Percentiles rank a stretch among this genome's conserved stretches.
Conservation (phyloP, 2,113 vertebrate genomes). For the Catharus fuscescens region DNA sequence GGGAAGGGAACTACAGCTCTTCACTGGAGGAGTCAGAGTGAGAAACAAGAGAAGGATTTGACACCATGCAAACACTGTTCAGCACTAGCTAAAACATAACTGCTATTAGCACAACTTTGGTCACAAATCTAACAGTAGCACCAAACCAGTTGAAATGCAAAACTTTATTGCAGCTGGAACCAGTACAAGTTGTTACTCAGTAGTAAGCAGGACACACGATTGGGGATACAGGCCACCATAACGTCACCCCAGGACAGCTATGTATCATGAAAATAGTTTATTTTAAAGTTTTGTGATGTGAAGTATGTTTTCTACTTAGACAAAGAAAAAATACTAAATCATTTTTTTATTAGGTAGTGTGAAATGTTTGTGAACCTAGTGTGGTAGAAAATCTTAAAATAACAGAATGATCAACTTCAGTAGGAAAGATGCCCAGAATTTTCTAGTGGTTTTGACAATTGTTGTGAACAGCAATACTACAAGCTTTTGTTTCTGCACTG, state of each 20-base stretch:
- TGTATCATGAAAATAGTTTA: neutral
- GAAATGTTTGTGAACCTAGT: neutral
- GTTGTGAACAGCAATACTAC: neutral
- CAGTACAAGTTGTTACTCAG: neutral
- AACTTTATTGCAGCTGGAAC: neutral
- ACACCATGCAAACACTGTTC: neutral
- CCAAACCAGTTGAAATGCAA: neutral
- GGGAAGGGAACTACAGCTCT: neutral
- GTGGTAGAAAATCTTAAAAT: neutral
- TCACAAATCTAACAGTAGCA: neutral
- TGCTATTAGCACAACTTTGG: neutral
- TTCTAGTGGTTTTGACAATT: neutral
- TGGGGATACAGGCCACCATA: too few species aligned
- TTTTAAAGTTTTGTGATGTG: neutral
- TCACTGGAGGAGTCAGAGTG: neutral
- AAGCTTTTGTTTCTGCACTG: neutral
- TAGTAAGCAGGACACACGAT: too few species aligned
- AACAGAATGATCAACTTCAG: neutral
- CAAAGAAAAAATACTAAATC: neutral
- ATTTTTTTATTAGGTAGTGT: neutral
- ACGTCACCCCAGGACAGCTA: neutral
- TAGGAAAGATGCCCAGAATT: neutral
- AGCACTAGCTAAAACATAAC: neutral
- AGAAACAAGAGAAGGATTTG: neutral
- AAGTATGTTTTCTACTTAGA: neutral